These are phyloP conservation scores for Pyrochroa serraticornis DNA, from an alignment of 2,888 invertebrate genomes.

Conservation along the genomic window DNA sequence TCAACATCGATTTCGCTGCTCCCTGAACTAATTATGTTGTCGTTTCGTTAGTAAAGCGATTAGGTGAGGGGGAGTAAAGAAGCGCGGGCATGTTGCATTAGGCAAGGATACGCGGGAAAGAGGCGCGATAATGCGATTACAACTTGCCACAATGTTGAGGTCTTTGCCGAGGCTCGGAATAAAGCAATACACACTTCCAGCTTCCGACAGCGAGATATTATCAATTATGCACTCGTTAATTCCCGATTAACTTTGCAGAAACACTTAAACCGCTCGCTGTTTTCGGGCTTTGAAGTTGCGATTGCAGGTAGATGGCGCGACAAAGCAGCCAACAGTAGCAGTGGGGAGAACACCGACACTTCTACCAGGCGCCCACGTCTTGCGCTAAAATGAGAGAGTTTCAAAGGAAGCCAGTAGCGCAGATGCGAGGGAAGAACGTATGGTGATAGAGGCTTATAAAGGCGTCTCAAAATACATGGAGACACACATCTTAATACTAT, in stretches of 20 bases:
- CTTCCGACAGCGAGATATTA: conserved; percentile 30
- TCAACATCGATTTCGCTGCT: no score
- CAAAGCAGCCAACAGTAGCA: background rate
- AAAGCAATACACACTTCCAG: conserved; percentile 28
- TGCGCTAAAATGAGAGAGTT: background rate
- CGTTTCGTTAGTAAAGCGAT: conserved; percentile 16
- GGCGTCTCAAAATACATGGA: no score
- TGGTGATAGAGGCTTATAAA: no score
- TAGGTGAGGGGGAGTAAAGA: conserved; percentile 16
- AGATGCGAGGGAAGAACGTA: no score
- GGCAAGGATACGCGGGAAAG: conserved; percentile 22
- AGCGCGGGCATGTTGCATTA: conserved; percentile 15
- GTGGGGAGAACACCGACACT: background rate
- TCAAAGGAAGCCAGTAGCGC: no score
- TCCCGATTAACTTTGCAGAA: conserved; percentile 34
- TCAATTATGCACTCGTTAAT: conserved; percentile 39
- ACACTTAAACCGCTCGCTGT: conserved; percentile 25
- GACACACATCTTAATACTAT: no score
- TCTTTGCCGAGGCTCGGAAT: conserved; percentile 20
- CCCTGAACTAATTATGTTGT: background rate
- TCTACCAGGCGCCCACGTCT: background rate
- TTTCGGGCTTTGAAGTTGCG: conserved; percentile 27
- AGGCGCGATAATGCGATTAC: conserved; percentile 31
- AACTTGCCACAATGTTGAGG: conserved; percentile 30
- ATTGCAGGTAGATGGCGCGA: conserved; percentile 11